A percentile compares a stretch with the other conserved stretches of the same genome.
Conservation (phyloP, 1,140 invertebrate species). For the Aphidius ervi region DNA sequence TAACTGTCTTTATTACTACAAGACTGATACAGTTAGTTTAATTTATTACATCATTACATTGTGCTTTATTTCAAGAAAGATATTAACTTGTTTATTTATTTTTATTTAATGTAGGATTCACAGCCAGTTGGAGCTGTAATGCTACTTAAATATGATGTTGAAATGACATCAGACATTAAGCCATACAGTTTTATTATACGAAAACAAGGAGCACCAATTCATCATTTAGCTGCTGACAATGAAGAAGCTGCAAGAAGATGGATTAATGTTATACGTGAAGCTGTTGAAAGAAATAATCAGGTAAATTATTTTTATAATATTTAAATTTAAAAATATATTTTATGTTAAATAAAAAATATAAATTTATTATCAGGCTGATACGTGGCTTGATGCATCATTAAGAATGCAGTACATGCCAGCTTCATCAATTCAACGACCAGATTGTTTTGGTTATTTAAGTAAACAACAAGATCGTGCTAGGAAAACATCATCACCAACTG, state of each 20-base stretch:
- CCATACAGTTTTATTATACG: conserved; percentile 68
- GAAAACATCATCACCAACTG: conserved; percentile 60
- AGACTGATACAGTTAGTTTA: conserved; percentile 71
- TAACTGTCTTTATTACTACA: conserved; percentile 94
- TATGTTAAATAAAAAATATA: conserved; percentile 1
- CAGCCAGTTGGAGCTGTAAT: conserved; percentile 87
- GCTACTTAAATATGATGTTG: conserved; percentile 76
- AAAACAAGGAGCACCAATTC: conserved; percentile 70
- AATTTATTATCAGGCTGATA: conserved; percentile 58
- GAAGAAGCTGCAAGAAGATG: conserved; percentile 72
- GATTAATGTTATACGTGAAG: conserved; percentile 68
- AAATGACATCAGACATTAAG: conserved; percentile 60
- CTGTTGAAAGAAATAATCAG: conserved; percentile 63
- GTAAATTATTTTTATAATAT: conserved; percentile 33
- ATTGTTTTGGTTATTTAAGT: conserved; percentile 86
- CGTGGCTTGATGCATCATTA: conserved; percentile 71
- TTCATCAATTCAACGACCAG: conserved; percentile 70
- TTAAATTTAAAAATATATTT: conserved; percentile 4
- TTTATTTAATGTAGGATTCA: conserved; percentile 61
- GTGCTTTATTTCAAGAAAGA: not conserved
- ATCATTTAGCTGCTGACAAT: conserved; percentile 77
- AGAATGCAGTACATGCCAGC: conserved; percentile 68
- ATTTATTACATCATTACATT: not conserved
- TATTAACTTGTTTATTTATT: conserved; percentile 10
- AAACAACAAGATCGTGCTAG: conserved; percentile 69